Evolutionary conservation across 1,140 invertebrate species (phyloP).

Genomic region (Micrasema longulum): DNA sequence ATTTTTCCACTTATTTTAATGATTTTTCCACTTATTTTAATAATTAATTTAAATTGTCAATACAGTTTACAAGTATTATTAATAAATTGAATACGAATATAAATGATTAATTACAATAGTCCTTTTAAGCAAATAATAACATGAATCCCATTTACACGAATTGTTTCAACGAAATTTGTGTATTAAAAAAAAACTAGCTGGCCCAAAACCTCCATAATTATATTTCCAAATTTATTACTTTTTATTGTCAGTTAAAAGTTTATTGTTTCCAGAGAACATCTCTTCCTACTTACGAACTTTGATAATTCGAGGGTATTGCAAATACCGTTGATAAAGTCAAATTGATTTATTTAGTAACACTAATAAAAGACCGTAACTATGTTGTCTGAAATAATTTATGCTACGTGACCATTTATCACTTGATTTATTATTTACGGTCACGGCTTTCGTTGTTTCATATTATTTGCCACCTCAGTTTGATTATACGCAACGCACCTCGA

Average conservation of each 20-base stretch:
- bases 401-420: conserved; percentile 26
- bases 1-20: too few species aligned
- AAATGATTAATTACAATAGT: too few species aligned
- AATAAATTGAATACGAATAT: too few species aligned
- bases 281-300: background rate
- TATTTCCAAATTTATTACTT: background rate
- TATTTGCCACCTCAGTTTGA: conserved; percentile 8
- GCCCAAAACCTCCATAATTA: background rate
- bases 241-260: background rate
- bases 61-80: too few species aligned
- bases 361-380: conserved; percentile 11
- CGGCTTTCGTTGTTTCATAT: background rate
- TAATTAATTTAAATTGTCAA: too few species aligned
- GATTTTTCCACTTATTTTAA: too few species aligned
- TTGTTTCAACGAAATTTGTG: too few species aligned
- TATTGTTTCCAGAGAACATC: background rate
- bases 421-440: conserved; percentile 25
- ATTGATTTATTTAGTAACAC: conserved; percentile 27
- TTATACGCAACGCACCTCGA: too few species aligned
- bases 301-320: background rate
- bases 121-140: too few species aligned
- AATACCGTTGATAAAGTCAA: background rate
- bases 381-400: conserved; percentile 25
- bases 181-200: too few species aligned
- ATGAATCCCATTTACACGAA: too few species aligned